Evolutionary conservation across 2,888 invertebrate genomes (phyloP), one percentile per base, ranked within the genome.

Genomic region (Chalcosyrphus nemorum): DNA sequence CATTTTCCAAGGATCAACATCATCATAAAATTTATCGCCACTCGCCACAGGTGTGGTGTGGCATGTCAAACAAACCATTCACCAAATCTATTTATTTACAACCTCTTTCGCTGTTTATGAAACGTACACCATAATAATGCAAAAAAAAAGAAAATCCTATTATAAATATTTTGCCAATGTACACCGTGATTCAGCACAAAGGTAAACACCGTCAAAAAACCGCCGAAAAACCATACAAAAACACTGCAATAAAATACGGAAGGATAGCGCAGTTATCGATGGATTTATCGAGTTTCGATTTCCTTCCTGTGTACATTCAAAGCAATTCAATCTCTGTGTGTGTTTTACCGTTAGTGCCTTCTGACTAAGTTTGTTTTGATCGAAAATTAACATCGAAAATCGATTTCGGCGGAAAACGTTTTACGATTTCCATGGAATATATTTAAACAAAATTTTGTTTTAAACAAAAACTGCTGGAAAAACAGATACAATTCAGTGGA

Each of bases 171-270:
- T 52, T 41, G 7, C 7, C 13, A 43, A 41, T n/a, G 7, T 43
- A 47, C 57, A 35, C 24, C 29, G 21, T 59, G 66, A 68, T 61
- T 61, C 65, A 19, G 27, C 47, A n/a, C 43, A 27, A 54, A 63
- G 24, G 32, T 72, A 78, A 72, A 78, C 72, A 75, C n/a, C n/a
- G n/a, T n/a, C n/a, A n/a, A n/a, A n/a, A n/a, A 7, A 54, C 45
- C 3, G 6, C 47, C 35, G 21, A n/a, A 35, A 56, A 19, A 47
- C n/a, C 5, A 70, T 27, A 47, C 61, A 63, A 70, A 77, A 52
- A 52, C 66, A 52, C 11, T 52, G 41, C 56, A 54, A 57, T 52
- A 27, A 72, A 78, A 59, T 13, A 65, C 72, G 65, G 65, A 78
- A 78, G 24, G 32, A 65, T 38, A 56, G 45, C 21, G 21, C 21